These are phyloP conservation scores for Melipona bicolor DNA, from an alignment of 2,888 invertebrate genomes.

Conservation along the genomic window DNA sequence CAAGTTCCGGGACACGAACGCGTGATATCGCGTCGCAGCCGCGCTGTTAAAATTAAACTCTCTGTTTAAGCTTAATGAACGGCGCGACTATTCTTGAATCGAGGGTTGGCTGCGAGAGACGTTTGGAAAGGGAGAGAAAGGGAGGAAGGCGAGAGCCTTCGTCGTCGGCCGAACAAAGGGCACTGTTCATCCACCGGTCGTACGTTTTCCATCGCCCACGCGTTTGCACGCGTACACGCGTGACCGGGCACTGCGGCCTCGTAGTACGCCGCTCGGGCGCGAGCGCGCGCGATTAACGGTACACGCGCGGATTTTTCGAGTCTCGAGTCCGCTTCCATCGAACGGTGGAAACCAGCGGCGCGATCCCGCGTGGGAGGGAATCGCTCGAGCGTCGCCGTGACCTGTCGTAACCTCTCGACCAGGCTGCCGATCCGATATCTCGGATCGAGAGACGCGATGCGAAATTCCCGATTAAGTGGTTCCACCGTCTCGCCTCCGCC, in stretches of 20 bases:
- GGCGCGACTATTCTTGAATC: constrained; percentile 36
- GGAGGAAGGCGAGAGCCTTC: constrained; percentile 26
- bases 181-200: constrained; percentile 63
- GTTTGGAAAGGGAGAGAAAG: background rate
- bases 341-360: constrained; percentile 20
- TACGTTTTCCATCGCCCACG: constrained; percentile 65
- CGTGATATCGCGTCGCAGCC: background rate
- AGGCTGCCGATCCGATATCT: constrained; percentile 69
- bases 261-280: constrained; percentile 37
- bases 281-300: constrained; percentile 68
- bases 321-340: constrained; percentile 49
- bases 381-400: constrained; percentile 73
- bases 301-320: constrained; percentile 63
- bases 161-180: constrained; percentile 61
- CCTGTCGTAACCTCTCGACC: constrained; percentile 72
- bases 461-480: constrained; percentile 71
- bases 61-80: constrained; percentile 39
- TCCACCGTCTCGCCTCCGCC: constrained; percentile 49
- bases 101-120: constrained; percentile 12
- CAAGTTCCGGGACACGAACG: background rate
- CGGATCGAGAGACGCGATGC: constrained; percentile 72
- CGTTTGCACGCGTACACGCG: constrained; percentile 62
- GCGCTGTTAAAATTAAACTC: background rate
- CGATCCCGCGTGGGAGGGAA: constrained; percentile 68
- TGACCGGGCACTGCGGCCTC: constrained; percentile 46